Evolutionary conservation across 53 echinoderm and acorn worm genomes (phyloP).

Genomic region (Holothuria leucospilota): DNA sequence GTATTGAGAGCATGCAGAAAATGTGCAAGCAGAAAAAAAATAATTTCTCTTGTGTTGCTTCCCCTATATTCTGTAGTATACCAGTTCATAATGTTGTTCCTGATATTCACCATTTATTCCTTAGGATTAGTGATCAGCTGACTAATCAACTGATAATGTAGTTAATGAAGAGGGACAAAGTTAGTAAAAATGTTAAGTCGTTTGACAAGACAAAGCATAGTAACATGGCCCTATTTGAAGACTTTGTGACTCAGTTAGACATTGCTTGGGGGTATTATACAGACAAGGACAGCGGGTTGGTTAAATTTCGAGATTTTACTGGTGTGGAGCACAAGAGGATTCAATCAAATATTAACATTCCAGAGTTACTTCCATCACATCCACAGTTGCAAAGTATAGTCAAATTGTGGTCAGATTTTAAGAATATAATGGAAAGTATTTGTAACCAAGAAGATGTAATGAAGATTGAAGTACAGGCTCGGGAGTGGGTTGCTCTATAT

Average conservation of each 20-base stretch:
- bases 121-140: not conserved
- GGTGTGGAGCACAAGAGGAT: not conserved
- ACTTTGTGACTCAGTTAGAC: not conserved
- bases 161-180: constrained; percentile 11
- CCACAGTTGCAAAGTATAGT: not conserved
- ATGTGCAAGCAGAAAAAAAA: constrained; percentile 1
- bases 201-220: not conserved
- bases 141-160: not conserved
- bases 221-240: not conserved
- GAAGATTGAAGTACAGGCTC: too few species aligned
- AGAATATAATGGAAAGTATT: too few species aligned
- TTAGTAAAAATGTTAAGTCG: not conserved
- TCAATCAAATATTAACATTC: not conserved
- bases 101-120: not conserved
- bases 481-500: too few species aligned
- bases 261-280: not conserved
- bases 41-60: constrained; percentile 2
- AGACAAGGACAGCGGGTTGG: not conserved
- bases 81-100: not conserved
- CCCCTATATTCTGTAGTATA: not conserved
- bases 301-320: constrained; percentile 1
- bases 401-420: not conserved
- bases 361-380: not conserved
- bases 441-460: too few species aligned
- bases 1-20: not conserved